These are phyloP conservation scores for Diploscapter pachys DNA, from an alignment of 1,140 invertebrate species.

Conservation along the genomic window DNA sequence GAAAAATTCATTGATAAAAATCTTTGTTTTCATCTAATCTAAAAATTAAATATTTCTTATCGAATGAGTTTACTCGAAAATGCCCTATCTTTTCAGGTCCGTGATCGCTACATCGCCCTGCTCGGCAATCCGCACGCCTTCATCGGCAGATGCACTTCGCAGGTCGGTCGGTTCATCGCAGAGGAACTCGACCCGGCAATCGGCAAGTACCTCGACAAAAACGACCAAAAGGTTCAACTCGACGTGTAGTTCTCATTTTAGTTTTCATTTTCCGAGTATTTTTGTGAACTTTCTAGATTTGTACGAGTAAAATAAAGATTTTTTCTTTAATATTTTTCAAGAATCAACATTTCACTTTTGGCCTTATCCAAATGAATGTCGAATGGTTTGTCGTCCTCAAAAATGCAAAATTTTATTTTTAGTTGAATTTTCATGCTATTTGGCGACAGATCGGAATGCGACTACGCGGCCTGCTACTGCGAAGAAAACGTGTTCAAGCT, in stretches of 20 bases:
- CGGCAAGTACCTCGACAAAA: constrained; percentile 30
- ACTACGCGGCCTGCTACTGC: constrained; percentile 27
- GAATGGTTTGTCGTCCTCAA: not conserved
- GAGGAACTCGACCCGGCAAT: constrained; percentile 50
- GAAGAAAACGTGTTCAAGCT: constrained; percentile 31
- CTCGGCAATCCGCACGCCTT: constrained; percentile 44
- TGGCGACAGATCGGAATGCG: not conserved
- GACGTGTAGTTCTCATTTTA: constrained; percentile 32
- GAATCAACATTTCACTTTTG: not conserved
- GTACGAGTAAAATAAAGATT: not conserved
- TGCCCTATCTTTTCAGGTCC: constrained; percentile 37
- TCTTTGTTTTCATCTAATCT: not conserved
- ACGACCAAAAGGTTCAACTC: constrained; percentile 24
- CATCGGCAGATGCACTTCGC: constrained; percentile 45
- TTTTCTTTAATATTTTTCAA: not conserved
- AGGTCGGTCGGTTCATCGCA: constrained; percentile 42
- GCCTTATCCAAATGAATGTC: no score
- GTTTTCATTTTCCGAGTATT: not conserved
- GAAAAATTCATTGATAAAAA: not conserved
- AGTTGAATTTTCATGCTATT: not conserved
- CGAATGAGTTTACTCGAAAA: no score
- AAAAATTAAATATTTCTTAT: not conserved
- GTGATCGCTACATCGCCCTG: constrained; percentile 43
- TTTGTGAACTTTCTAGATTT: not conserved
- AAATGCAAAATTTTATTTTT: not conserved